Conservation (phyloP, 2,113 vertebrate genomes). For the Aramus guarauna region DNA sequence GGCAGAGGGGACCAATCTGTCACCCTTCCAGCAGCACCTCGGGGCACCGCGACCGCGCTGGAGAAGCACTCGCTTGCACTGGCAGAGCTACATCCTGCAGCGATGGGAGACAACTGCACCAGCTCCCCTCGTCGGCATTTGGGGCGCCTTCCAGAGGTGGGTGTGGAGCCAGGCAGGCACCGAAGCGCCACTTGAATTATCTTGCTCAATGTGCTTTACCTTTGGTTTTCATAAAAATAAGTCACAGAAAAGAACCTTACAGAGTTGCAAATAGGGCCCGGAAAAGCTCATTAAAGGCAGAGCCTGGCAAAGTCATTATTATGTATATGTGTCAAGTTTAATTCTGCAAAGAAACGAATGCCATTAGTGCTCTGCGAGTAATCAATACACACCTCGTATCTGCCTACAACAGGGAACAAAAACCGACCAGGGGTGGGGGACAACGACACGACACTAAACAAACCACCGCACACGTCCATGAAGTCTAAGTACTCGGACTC, state of each 20-base stretch:
- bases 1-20: neutral
- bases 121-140: neutral
- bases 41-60: fast-evolving
- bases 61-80: neutral
- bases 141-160: no score
- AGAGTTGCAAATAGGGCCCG: neutral
- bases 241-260: neutral
- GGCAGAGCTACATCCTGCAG: neutral
- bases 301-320: neutral
- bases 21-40: neutral
- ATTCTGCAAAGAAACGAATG: neutral
- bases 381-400: conserved; percentile 9
- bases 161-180: neutral
- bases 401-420: neutral
- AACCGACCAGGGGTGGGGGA: neutral
- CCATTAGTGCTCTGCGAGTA: neutral
- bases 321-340: neutral
- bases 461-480: fast-evolving
- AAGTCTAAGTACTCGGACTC: neutral
- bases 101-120: neutral
- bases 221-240: neutral
- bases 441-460: fast-evolving
- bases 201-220: neutral
- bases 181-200: neutral
- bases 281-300: conserved; percentile 39